Percentiles rank a stretch among this genome's conserved stretches.
phyloP scores from a whole-genome alignment of 2,797 vertebrate genomes.

The Tarsius wallacei region DNA sequence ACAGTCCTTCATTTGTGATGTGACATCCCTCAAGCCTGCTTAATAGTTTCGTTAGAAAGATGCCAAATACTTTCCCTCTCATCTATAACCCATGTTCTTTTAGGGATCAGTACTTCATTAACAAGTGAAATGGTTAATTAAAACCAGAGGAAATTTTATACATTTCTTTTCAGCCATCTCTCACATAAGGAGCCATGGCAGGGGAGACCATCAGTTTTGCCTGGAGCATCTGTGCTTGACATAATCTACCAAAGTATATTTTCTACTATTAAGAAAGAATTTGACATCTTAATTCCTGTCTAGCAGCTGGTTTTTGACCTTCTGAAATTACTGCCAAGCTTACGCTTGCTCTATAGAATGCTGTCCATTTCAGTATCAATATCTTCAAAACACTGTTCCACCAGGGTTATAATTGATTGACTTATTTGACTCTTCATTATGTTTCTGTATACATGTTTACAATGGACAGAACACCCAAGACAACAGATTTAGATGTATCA shows the following conservation, averaged over 20 bases:
- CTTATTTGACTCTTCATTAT: neutral
- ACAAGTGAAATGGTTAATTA: constrained; percentile 49
- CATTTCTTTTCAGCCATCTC: constrained; percentile 7
- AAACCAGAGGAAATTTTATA: neutral
- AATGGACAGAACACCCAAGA: neutral
- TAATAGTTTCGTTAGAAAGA: neutral
- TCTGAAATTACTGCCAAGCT: constrained; percentile 72
- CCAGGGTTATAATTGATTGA: neutral
- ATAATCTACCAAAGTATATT: constrained; percentile 3
- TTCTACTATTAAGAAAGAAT: constrained; percentile 62
- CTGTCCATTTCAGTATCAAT: constrained; percentile 58
- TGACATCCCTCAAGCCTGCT: neutral
- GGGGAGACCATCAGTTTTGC: neutral
- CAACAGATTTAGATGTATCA: constrained; percentile 69
- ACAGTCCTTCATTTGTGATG: neutral
- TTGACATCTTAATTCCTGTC: constrained; percentile 71
- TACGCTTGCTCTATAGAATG: constrained; percentile 63
- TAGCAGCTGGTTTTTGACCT: constrained; percentile 75
- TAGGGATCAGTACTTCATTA: constrained; percentile 4
- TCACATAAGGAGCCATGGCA: neutral
- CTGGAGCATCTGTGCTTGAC: neutral
- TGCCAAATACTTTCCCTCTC: neutral
- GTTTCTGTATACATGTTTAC: constrained; percentile 53
- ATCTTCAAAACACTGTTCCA: constrained; percentile 17
- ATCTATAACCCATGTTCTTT: neutral